Base-by-base conservation (phyloP, 23 tunicate genomes). In the Styela plicata region DNA sequence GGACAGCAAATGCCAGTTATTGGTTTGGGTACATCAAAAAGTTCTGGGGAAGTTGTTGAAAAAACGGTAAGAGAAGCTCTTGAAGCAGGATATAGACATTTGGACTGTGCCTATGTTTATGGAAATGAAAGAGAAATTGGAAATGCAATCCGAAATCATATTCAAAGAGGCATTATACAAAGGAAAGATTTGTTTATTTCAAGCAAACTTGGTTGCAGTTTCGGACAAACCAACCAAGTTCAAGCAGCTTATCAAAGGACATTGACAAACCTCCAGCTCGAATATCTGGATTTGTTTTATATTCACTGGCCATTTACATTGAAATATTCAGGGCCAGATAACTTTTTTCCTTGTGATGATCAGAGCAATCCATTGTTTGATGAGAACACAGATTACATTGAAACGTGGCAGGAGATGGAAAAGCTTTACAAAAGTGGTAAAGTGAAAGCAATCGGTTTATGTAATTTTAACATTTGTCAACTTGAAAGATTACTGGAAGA, bases 151-250 rank as follows among this genome's bases (percentile, higher is more conserved):
- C 26, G 22, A 19, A 29, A 23, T n/a, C 18, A 80, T 24, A 64
- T 80, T 65, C 27, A 3, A 3, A 34, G 22, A 31, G 76, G 76
- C 22, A 29, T 5, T 7, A 3, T 77, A 3, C 62, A 63, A 52
- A 77, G 82, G 70, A 26, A 77, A 25, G 76, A 77, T 21, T n/a
- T 77, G 82, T 77, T 77, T 52, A 77, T 77, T n/a, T n/a, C 82
- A 5, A 33, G 82, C 31, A 77, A 77, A 77, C 10, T 77, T 10
- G 34, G 82, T 5, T 26, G 30, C 31, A 66, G 71, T 17, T 66
- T 26, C 16, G 31, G 30, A 25, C 71, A 66, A 10, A 10, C 71
- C 7, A 28, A 17, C 16, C 31, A 33, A n/a, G 57, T 73, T 19
- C 52, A 73, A n/a, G 57, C 19, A n/a, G 37, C 30, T 33, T 73